Evolutionary conservation across 2,888 invertebrate genomes (phyloP).

Genomic region (Rhagonycha lutea): DNA sequence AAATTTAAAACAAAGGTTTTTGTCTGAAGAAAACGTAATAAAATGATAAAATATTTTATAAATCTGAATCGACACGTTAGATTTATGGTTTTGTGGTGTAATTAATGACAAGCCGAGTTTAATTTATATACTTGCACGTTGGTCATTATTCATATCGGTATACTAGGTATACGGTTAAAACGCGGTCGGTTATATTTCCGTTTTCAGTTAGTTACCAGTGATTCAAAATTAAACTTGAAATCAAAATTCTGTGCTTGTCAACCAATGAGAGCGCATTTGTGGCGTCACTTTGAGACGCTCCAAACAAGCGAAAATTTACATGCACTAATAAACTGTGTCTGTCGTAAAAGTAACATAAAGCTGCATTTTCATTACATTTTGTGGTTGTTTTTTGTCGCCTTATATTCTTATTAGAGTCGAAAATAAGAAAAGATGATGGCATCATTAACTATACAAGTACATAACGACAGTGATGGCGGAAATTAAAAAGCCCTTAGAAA

Average conservation of each 20-base stretch:
- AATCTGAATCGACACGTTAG: background rate
- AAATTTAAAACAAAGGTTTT: background rate
- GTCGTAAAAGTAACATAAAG: background rate
- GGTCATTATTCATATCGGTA: conserved; percentile 3
- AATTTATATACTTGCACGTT: conserved; percentile 1
- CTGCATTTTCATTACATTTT: background rate
- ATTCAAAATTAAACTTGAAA: background rate
- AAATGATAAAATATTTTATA: background rate
- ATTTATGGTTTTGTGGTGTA: background rate
- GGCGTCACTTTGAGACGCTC: background rate
- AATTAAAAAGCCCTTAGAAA: background rate
- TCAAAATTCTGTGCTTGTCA: background rate
- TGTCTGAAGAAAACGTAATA: background rate
- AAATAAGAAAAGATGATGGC: background rate
- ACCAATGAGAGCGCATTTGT: background rate
- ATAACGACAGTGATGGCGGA: background rate
- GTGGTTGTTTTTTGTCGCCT: background rate
- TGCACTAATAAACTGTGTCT: background rate
- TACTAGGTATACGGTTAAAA: background rate
- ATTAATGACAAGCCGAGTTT: background rate
- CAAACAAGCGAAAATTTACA: background rate
- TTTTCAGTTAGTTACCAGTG: background rate
- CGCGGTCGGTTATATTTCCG: conserved; percentile 14
- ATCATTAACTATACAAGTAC: conserved; percentile 3
- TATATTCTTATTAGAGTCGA: background rate